Percentiles rank a stretch among this genome's conserved stretches.
Conservation (phyloP, 2,113 vertebrate genomes). For the Rhinogobius similis region DNA sequence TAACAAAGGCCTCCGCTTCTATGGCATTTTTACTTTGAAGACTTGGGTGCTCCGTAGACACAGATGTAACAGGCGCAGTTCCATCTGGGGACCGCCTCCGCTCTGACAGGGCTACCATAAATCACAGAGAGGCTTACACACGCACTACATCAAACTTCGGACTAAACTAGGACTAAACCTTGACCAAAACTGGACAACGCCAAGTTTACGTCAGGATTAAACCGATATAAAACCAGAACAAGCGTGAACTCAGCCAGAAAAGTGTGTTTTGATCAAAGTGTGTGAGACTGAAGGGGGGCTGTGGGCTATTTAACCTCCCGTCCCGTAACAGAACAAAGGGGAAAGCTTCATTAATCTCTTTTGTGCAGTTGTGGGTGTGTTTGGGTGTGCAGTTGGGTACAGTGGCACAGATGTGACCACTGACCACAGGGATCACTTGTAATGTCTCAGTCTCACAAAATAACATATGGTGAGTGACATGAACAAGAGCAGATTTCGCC, state of each 20-base stretch:
- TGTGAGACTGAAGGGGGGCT: slow-evolving; percentile 49
- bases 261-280: slow-evolving; percentile 12
- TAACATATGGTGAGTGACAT: no score
- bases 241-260: slow-evolving; percentile 8
- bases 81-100: slow-evolving; percentile 47
- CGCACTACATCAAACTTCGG: neutral
- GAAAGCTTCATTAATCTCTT: slow-evolving; percentile 58
- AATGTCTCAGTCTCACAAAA: no score
- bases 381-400: neutral
- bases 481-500: no score
- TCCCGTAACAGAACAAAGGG: slow-evolving; percentile 55
- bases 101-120: slow-evolving; percentile 39
- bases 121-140: slow-evolving; percentile 36
- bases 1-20: slow-evolving; percentile 61
- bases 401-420: no score
- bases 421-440: no score
- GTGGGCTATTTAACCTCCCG: slow-evolving; percentile 36
- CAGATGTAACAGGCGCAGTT: slow-evolving; percentile 31
- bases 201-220: neutral
- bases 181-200: slow-evolving; percentile 9
- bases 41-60: slow-evolving; percentile 30
- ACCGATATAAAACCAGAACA: neutral
- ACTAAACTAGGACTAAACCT: slow-evolving; percentile 7
- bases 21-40: slow-evolving; percentile 56
- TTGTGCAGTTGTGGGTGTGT: slow-evolving; percentile 29